These are phyloP conservation scores for Aptenodytes forsteri DNA, from an alignment of 2,113 vertebrate genomes.

Conservation along the genomic window DNA sequence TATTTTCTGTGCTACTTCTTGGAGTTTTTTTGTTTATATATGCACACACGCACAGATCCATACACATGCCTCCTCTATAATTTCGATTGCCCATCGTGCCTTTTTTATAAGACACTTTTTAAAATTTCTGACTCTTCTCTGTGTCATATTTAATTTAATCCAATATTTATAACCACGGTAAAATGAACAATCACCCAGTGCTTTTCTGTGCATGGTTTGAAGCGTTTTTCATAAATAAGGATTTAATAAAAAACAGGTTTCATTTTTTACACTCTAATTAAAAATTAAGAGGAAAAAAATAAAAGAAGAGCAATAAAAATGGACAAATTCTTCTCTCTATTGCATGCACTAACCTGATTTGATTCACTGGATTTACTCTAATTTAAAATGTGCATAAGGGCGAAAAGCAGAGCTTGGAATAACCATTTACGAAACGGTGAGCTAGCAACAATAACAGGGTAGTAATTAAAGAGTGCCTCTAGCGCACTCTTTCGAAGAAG, in stretches of 20 bases:
- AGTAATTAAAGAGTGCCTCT: neutral
- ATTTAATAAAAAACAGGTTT: slow-evolving; percentile 54
- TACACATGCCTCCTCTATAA: neutral
- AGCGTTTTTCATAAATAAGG: slow-evolving; percentile 59
- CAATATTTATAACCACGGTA: slow-evolving; percentile 27
- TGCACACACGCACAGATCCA: neutral
- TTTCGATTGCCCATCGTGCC: neutral
- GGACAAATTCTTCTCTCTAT: neutral
- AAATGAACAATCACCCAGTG: neutral
- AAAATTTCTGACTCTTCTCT: neutral
- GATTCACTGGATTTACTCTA: slow-evolving; percentile 7
- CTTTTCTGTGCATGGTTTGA: slow-evolving; percentile 1
- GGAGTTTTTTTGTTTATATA: neutral
- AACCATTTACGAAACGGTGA: neutral
- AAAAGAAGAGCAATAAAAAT: neutral
- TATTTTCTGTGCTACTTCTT: neutral
- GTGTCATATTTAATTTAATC: slow-evolving; percentile 38
- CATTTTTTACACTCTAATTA: slow-evolving; percentile 55
- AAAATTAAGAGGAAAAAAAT: slow-evolving; percentile 36
- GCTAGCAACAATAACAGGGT: neutral
- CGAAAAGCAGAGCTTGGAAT: neutral
- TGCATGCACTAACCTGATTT: neutral
- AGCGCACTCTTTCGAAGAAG: neutral
- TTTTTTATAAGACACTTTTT: neutral
- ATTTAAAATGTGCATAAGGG: neutral